Base-by-base conservation (phyloP, 2,113 vertebrate species). In the Oreochromis spilurus region DNA sequence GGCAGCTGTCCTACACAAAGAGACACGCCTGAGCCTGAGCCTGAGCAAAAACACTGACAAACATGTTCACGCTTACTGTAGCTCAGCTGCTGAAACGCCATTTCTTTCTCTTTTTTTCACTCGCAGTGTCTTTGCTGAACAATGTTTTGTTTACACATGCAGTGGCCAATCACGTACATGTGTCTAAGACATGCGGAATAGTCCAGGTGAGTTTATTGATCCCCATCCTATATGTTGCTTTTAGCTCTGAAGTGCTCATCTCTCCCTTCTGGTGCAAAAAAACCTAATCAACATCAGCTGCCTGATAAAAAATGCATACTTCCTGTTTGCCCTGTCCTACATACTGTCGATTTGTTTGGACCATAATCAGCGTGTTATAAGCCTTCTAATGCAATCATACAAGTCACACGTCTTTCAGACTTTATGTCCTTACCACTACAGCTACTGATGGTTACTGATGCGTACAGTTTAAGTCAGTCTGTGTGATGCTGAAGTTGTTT, bases 1-100 rank as follows among this genome's bases (percentile, higher is more conserved):
- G 17, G 92, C 92, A 92, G 93, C 93, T 91, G 91, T 88, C 83
- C 88, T 24, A 67, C 83, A 92, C 90, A 93, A 84, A 93, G 85
- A 89, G 79, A 83, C 83, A 80, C 50, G 83, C 84, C 89, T 86
- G 70, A 40, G 84, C 72, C 87, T 38, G 62, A 62, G 60, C 79
- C 87, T 31, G 65, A 58, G 70, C 53, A 54, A 26, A 24, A 34
- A 82, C 48, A 19, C 83, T 65, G 24, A 86, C 72, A 88, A 81
- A 92, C 89, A 70, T 6, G 31, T 17, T 43, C 62, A 89, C 58
- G 34, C 75, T 70, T 13, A 83, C 43, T 72, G 72, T 13, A 50
- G 62, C 80, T 78, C 38, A 83, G 53, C 84, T 84, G 79, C 85
- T 54, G 60, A 78, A 70, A 16, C 7, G 2, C 38, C 21, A 0